Evolutionary conservation across 2,113 vertebrate species (phyloP), one percentile per base, ranked within the genome.

Genomic region (Oryzias woworae): DNA sequence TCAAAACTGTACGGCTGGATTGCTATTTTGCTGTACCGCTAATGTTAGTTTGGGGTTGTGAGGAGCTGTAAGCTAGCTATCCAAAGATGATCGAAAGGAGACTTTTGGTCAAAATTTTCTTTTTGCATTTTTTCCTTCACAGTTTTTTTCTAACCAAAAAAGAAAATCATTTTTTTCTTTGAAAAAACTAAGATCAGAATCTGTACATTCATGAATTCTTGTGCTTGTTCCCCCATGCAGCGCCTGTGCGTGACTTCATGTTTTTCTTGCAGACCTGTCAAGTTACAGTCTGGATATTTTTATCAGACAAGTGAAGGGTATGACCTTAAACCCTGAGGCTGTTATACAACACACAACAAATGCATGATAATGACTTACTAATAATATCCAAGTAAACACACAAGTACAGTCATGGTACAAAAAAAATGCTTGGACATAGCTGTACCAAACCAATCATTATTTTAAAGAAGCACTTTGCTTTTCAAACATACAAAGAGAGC

Each of bases 201-300:
- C 36, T 12, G 2, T 36, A 36, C 36, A 10, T 36, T 36, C 36
- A 36, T 12, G 43, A 52, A 26, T 62, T 42, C 20, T 18, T n/a
- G n/a, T 41, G 15, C 10, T 16, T 17, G 7, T 17, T 28, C 56
- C 44, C 57, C 31, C 31, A 7, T 63, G 63, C 56, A 1, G 46
- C 58, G 69, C 58, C 66, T 73, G 49, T 49, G 55, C 75, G 69
- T 44, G 8, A 65, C 60, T 64, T 44, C 46, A 7, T 62, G 55
- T 47, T 49, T 63, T 62, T 68, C 58, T 47, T 22, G 42, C 69
- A 18, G 57, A 78, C 73, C 73, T 85, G 81, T 80, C 82, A 75
- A 62, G 76, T 71, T 76, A 24, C 60, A 54, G 69, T 53, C 53
- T 56, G 58, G 42, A 52, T 70, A 71, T 80, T 75, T 73, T 36